phyloP scores from a whole-genome alignment of 2,113 vertebrate genomes.

The Xiphophorus hellerii region DNA sequence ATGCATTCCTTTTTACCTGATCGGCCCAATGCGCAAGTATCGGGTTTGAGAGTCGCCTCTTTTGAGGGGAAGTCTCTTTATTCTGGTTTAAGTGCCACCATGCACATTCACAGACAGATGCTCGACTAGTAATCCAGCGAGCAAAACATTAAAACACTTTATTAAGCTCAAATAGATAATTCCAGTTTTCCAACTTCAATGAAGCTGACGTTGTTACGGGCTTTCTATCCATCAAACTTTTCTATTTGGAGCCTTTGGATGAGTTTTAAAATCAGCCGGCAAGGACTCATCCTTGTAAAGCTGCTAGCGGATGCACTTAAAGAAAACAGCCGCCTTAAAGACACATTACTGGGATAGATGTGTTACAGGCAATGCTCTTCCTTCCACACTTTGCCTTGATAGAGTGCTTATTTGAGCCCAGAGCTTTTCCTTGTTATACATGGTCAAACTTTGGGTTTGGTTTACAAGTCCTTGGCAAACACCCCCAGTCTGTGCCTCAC shows the following conservation, averaged over 20 bases:
- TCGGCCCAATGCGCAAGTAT: neutral
- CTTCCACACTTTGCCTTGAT: slow-evolving; percentile 37
- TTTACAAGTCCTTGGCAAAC: slow-evolving; percentile 41
- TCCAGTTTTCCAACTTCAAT: neutral
- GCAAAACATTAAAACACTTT: slow-evolving; percentile 12
- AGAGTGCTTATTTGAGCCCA: slow-evolving; percentile 53
- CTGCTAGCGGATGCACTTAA: slow-evolving; percentile 46
- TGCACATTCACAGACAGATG: neutral
- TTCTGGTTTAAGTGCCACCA: neutral
- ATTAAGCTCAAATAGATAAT: slow-evolving; percentile 23
- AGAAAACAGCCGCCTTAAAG: slow-evolving; percentile 48
- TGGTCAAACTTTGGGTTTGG: slow-evolving; percentile 27
- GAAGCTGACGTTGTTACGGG: neutral
- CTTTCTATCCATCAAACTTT: slow-evolving; percentile 8
- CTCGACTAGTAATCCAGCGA: slow-evolving; percentile 13
- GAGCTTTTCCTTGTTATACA: slow-evolving; percentile 42
- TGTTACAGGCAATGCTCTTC: slow-evolving; percentile 49
- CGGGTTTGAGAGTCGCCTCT: slow-evolving; percentile 20
- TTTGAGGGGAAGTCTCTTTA: slow-evolving; percentile 1
- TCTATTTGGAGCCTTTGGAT: slow-evolving; percentile 27
- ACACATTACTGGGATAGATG: slow-evolving; percentile 46
- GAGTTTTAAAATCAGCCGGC: slow-evolving; percentile 34
- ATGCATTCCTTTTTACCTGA: neutral
- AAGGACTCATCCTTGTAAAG: slow-evolving; percentile 52
- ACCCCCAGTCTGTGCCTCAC: slow-evolving; percentile 19